phyloP scores from a whole-genome alignment of 2,888 invertebrate genomes.

The Pachycephus smyrnensis region DNA sequence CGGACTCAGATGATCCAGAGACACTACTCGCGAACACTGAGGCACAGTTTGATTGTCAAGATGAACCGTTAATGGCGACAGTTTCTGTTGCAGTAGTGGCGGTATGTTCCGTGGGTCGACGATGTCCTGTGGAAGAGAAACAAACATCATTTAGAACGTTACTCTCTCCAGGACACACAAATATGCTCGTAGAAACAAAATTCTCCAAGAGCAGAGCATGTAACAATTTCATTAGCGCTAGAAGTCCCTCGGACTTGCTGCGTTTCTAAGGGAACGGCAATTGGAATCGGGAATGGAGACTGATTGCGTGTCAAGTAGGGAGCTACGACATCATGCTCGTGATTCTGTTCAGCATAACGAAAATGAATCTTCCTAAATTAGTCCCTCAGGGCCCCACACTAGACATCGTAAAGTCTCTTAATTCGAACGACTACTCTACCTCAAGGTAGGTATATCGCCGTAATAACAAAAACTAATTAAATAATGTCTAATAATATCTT shows the following conservation, averaged over 20 bases:
- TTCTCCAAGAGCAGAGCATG: background rate
- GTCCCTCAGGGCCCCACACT: background rate
- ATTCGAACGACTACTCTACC: background rate
- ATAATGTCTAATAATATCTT: background rate
- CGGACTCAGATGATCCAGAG: conserved; percentile 33
- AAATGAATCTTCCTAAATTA: background rate
- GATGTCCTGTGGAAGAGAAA: conserved; percentile 29
- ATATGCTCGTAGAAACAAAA: background rate
- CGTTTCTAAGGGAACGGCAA: background rate
- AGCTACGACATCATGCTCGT: background rate
- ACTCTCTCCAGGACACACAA: background rate
- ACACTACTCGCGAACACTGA: conserved; percentile 19
- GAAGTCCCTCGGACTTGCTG: background rate
- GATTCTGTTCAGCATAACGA: background rate
- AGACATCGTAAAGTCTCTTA: no score
- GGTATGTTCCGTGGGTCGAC: conserved; percentile 40
- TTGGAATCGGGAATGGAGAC: background rate
- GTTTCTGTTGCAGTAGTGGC: conserved; percentile 20
- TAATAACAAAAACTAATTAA: background rate
- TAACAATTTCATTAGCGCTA: background rate
- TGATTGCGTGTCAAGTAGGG: no score
- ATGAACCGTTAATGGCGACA: conserved; percentile 35
- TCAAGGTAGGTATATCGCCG: background rate
- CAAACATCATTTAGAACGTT: background rate
- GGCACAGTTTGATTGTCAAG: conserved; percentile 46